Evolutionary conservation across 2,888 invertebrate species (phyloP).

Genomic region (Drosophila mimica): DNA sequence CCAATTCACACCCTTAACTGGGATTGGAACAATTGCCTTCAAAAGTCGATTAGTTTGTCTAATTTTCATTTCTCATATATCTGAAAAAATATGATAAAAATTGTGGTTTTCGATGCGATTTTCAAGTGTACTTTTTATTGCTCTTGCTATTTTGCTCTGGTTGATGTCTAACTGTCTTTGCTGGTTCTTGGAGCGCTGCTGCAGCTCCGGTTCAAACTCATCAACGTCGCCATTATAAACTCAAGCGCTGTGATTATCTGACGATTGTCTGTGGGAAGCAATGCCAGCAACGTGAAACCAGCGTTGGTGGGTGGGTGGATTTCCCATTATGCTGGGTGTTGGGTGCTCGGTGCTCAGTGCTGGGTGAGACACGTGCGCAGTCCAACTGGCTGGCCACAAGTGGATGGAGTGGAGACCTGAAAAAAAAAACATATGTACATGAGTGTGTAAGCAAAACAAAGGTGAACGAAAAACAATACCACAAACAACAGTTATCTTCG

Average conservation of each 20-base stretch:
- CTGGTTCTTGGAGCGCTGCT: background rate
- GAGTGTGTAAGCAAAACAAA: conserved; percentile 16
- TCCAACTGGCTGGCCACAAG: conserved; percentile 18
- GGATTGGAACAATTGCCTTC: background rate
- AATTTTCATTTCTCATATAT: background rate
- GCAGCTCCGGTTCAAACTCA: conserved; percentile 53
- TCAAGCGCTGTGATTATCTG: conserved; percentile 71
- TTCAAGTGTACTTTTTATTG: background rate
- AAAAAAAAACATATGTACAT: background rate
- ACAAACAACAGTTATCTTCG: conserved; percentile 2
- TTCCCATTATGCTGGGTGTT: conserved; percentile 7
- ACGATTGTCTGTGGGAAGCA: conserved; percentile 57
- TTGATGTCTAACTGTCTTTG: background rate
- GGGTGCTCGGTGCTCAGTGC: conserved; percentile 4
- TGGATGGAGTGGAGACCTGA: conserved; percentile 10
- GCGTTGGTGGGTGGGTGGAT: conserved; percentile 13
- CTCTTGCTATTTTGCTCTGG: background rate
- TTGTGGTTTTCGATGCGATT: background rate
- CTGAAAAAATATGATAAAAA: background rate
- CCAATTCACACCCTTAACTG: too few relatives aligned
- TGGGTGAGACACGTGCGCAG: conserved; percentile 39
- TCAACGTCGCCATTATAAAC: conserved; percentile 75
- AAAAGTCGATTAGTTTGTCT: background rate
- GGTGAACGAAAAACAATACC: conserved; percentile 12
- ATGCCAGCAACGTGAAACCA: conserved; percentile 23